Evolutionary conservation across 2,797 vertebrate genomes (phyloP), one percentile per base, ranked within the genome.

Genomic region (Fistularia tabacaria): DNA sequence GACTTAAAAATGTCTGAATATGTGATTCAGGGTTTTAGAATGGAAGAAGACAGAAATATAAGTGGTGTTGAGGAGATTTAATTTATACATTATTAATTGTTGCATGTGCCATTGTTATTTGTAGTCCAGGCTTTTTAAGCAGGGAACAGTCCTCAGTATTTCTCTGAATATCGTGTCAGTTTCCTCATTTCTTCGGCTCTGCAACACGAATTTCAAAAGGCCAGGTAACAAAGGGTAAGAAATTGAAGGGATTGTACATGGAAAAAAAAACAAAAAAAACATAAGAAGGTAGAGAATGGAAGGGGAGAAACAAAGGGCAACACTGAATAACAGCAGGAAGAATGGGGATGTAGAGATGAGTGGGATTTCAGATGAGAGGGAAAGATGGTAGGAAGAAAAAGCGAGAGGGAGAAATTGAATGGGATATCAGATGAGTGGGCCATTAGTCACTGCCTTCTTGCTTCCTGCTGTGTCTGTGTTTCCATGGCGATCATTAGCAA

Each of bases 401-500:
- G 52, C 25, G 14, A 48, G 43, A 49, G 48, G 46, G 14, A 41
- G 73, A 67, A 65, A 83, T 62, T 74, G 73, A 85, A 80, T 71
- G 64, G 76, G 62, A 79, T 80, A 77, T 83, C 74, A 82, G 67
- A 83, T 85, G 82, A 85, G 76, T 79, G 52, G 62, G 82, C 66
- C 60, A 82, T 84, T 83, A 80, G 82, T 86, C 83, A 86, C 71
- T 81, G 84, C 75, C 78, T 82, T 82, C 79, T 78, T 69, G 71
- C 79, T 74, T 82, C 79, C 77, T 76, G 71, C 79, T 86, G 70
- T 85, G 80, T 81, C 67, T 66, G 69, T 75, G 84, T 88, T 85
- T 84, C 82, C 76, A 85, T 85, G 79, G 77, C 11, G 62, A 88
- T 76, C 70, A 79, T 81, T 86, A 83, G 68, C 82, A 85, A 85